Evolutionary conservation across 2,113 vertebrate genomes (phyloP), one percentile per base, ranked within the genome.

Genomic region (Megaceryle maxima): DNA sequence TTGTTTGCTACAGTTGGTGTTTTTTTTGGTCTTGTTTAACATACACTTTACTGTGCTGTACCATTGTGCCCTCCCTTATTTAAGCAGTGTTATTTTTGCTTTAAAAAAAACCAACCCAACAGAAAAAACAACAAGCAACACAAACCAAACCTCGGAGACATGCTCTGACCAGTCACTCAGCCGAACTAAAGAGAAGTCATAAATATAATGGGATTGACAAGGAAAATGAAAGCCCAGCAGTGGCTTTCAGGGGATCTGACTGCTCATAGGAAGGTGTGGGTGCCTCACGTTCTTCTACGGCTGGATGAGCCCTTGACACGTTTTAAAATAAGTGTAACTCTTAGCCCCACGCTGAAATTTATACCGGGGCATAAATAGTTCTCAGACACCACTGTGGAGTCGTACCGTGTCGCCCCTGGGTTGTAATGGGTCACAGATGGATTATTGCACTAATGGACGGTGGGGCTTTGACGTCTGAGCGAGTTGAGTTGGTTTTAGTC

Each of bases 1-100:
- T 90, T 98, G 92, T 98, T 98, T 98, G 97, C 92, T 94, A 78
- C 91, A 96, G 89, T 97, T 97, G 95, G n/a, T 72, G 46, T 46
- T 78, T 92, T 77, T 93, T 93, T 88, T 39, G 12, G 60, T 78
- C 77, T 91, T 92, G 83, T 95, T 95, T 85, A 91, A 94, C 88
- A 48, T 87, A 69, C n/a, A 37, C 70, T 88, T 89, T 57, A 77
- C 89, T 16, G 39, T 69, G 37, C 87, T 60, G 25, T 80, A 48
- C 55, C 46, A 16, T 73, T 39, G 41, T 46, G 31, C 68, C 73
- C 62, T 88, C 44, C 67, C 67, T 70, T 89, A 91, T 90, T 75
- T 53, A 68, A 91, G 79, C 68, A 81, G 85, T 53, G 51, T 96
- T 90, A 96, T 96, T 92, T 95, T 96, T 90, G 80, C 95, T 96